Evolutionary conservation across 2,888 invertebrate species (phyloP), one percentile per base, ranked within the genome.

Genomic region (Hololepta plana): DNA sequence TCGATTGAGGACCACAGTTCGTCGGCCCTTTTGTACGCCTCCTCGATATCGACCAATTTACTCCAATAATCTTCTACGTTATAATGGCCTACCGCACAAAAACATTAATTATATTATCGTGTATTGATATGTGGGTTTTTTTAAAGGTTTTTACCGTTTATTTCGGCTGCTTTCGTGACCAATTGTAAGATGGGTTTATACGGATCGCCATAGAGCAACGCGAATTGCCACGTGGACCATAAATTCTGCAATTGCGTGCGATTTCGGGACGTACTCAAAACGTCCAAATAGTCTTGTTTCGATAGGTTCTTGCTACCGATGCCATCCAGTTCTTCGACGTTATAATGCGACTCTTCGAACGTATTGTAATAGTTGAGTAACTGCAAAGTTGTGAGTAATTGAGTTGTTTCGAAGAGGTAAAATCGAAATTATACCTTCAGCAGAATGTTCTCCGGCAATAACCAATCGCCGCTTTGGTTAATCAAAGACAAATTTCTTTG

Each of bases 21-120:
- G n/a, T 62, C 48, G 1, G 61, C 62, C 35, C 59, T 57, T 8
- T 57, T 35, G 27, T 61, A 55, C 1, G 56, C 64, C 6, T 59
- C 59, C 41, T 59, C 57, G 35, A 60, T 60, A 34, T 67, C 66
- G 5, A 46, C 53, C 7, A 67, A 39, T 20, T 50, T 53, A 39
- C 66, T 63, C 67, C 67, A 67, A 41, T 67, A 67, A 16, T 55
- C 56, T 43, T 60, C 59, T 0, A 59, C 55, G 14, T 51, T 47
- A 26, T 50, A 51, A 36, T 51, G 53, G 31, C 48, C 62, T 44
- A 35, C 21, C 40, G 44, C 34, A 27, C 31, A 15, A n/a, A 30
- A 24, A 26, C 7, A 4, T 8, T 24, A 16, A 24, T 19, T 24
- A 8, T 15, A 9, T 26, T 27, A 3, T 27, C 16, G 3, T 4